Evolutionary conservation across 2,888 invertebrate genomes (phyloP), one percentile per base, ranked within the genome.

Genomic region (Dryobota labecula): DNA sequence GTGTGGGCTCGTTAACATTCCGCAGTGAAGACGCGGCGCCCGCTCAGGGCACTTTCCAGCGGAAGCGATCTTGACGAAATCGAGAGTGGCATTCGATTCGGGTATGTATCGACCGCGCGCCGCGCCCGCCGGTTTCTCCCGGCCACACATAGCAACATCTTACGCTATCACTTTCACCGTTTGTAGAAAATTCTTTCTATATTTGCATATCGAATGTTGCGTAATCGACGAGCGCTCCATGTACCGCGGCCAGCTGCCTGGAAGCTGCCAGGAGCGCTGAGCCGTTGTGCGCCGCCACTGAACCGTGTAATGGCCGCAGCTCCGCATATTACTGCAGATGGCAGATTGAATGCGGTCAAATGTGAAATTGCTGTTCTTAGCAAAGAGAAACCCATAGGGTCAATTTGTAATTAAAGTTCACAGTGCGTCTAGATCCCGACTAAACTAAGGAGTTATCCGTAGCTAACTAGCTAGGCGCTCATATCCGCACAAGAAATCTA

Each of bases 11-110:
- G 83, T 87, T 84, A 84, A 82, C 84, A 90, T 89, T 88, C 88
- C 85, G 80, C 75, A 64, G 27, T 13, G 45, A 24, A 57, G 53
- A 67, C 38, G 64, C 62, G 74, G 65, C 53, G 71, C 75, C 27
- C 70, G 75, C 73, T 72, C 73, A 73, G 84, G 80, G 76, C 80
- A 83, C 87, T 84, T 88, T 89, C 86, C 84, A 77, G 43, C 78
- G 70, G 75, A 79, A 73, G 68, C 78, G 60, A 72, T 74, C 76
- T 85, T 78, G 84, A 89, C 87, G 93, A 93, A 92, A 93, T 79
- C 91, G 93, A 93, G 93, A 94, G 94, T 92, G 91, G 80, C 83
- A 78, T 84, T 86, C 79, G 79, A 83, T 85, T 86, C 78, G 84
- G 82, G 65, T 71, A 77, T 64, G 70, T 75, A 78, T 82, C 84